phyloP scores from a whole-genome alignment of 2,113 vertebrate species.

The Nerophis lumbriciformis region DNA sequence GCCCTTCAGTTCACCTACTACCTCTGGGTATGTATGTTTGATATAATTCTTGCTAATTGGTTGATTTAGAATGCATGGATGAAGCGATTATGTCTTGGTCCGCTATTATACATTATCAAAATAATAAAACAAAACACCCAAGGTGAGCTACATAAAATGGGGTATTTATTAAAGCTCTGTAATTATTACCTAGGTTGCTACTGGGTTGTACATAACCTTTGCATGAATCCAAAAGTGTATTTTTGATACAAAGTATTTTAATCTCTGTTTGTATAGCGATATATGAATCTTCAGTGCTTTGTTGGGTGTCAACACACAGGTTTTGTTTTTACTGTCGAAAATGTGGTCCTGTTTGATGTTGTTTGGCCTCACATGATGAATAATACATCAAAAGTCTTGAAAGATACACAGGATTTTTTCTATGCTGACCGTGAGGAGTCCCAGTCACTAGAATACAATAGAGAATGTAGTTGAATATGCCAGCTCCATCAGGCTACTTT shows the following conservation, averaged over 20 bases:
- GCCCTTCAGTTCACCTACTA: constrained; percentile 99
- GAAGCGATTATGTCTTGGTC: not conserved
- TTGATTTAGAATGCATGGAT: not conserved
- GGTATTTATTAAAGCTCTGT: not conserved
- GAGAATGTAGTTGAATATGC: not conserved
- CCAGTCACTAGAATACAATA: constrained; percentile 17
- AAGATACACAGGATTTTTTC: constrained; percentile 26
- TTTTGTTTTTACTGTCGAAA: constrained; percentile 7
- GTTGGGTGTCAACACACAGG: constrained; percentile 3
- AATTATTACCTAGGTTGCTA: not conserved
- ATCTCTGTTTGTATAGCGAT: too few relatives aligned
- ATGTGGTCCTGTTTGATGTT: constrained; percentile 23
- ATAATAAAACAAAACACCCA: not conserved
- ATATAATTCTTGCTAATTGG: not conserved
- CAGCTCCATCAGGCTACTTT: constrained; percentile 1
- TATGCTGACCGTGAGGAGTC: constrained; percentile 15
- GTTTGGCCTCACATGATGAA: constrained; percentile 34
- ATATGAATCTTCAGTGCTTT: not conserved
- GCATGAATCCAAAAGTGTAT: not conserved
- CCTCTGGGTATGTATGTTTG: constrained; percentile 80
- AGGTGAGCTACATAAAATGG: not conserved
- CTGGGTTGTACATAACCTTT: not conserved
- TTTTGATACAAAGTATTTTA: too few relatives aligned
- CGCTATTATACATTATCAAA: not conserved
- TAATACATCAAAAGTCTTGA: constrained; percentile 51